A percentile compares a stretch with the other conserved stretches of the same genome.
Conservation (phyloP, 2,888 invertebrate genomes). For the Tillus elongatus region DNA sequence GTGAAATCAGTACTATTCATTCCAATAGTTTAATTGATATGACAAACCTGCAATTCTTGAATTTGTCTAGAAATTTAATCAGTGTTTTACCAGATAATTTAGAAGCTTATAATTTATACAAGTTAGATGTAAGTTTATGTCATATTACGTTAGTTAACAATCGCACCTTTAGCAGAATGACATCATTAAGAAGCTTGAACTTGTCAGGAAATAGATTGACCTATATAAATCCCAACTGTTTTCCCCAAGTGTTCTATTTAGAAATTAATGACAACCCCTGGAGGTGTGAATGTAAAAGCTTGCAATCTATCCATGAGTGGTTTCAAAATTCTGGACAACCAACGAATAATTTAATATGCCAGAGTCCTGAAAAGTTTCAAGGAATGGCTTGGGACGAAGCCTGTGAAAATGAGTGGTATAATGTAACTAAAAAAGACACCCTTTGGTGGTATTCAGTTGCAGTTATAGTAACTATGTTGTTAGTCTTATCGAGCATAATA, state of each 20-base stretch:
- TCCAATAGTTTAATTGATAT: slow-evolving; percentile 50
- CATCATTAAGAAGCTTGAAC: slow-evolving; percentile 51
- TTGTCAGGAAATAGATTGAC: slow-evolving; percentile 66
- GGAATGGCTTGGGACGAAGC: slow-evolving; percentile 62
- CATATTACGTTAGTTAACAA: slow-evolving; percentile 54
- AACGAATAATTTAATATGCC: slow-evolving; percentile 49
- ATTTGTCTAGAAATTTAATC: slow-evolving; percentile 59
- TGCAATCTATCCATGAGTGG: slow-evolving; percentile 54
- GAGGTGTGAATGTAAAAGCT: slow-evolving; percentile 61
- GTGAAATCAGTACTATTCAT: slow-evolving; percentile 54
- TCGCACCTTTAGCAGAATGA: slow-evolving; percentile 53
- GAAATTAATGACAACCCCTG: slow-evolving; percentile 65
- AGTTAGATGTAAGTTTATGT: slow-evolving; percentile 52
- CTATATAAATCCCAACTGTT: slow-evolving; percentile 50
- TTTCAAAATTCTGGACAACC: slow-evolving; percentile 48
- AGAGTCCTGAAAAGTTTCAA: slow-evolving; percentile 52
- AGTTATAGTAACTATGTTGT: slow-evolving; percentile 46
- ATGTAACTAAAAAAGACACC: slow-evolving; percentile 28
- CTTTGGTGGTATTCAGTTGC: slow-evolving; percentile 53
- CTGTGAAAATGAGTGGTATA: slow-evolving; percentile 54
- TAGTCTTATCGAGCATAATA: slow-evolving; percentile 48
- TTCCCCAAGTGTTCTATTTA: slow-evolving; percentile 52
- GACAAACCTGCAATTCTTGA: slow-evolving; percentile 50
- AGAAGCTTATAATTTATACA: slow-evolving; percentile 51
- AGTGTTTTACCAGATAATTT: slow-evolving; percentile 53